Evolutionary conservation across 2,113 vertebrate genomes (phyloP).

Genomic region (Lethenteron camtschaticum): DNA sequence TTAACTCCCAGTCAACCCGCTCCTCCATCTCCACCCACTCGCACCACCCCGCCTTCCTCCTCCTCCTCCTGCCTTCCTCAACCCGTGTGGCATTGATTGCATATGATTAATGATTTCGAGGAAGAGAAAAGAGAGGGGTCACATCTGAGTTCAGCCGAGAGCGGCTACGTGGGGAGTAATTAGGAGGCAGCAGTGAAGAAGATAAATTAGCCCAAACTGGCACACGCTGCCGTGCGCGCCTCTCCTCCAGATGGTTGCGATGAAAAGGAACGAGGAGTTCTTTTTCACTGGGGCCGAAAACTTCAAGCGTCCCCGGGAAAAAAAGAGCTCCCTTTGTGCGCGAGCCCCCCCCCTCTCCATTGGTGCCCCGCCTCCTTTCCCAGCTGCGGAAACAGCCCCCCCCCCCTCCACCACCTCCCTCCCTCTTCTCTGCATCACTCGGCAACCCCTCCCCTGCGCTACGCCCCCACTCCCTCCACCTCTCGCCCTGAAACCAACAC

Average conservation of each 20-base stretch:
- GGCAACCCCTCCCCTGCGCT: background rate
- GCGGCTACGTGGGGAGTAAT: slow-evolving; percentile 4
- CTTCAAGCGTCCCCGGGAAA: background rate
- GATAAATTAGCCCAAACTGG: slow-evolving; percentile 5
- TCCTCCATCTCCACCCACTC: too few relatives aligned
- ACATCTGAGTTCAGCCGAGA: background rate
- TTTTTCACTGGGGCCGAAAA: slow-evolving; percentile 1
- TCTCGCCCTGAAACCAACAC: background rate
- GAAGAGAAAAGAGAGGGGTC: slow-evolving; percentile 5
- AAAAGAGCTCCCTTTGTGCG: slow-evolving; percentile 1
- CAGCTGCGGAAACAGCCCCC: slow-evolving; percentile 3
- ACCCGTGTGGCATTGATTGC: slow-evolving; percentile 1
- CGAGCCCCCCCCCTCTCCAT: background rate
- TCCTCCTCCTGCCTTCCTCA: background rate
- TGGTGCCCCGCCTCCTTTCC: background rate
- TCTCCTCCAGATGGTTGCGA: background rate
- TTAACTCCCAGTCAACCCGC: too few relatives aligned
- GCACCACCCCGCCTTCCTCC: too few relatives aligned
- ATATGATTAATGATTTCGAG: slow-evolving; percentile 4
- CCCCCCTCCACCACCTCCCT: background rate
- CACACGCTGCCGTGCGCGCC: background rate
- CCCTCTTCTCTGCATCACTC: background rate
- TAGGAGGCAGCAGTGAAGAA: slow-evolving; percentile 4
- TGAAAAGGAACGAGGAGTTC: slow-evolving; percentile 1
- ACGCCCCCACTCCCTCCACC: background rate